Conservation (phyloP, 2,888 invertebrate species). For the Choristoneura rosaceana region DNA sequence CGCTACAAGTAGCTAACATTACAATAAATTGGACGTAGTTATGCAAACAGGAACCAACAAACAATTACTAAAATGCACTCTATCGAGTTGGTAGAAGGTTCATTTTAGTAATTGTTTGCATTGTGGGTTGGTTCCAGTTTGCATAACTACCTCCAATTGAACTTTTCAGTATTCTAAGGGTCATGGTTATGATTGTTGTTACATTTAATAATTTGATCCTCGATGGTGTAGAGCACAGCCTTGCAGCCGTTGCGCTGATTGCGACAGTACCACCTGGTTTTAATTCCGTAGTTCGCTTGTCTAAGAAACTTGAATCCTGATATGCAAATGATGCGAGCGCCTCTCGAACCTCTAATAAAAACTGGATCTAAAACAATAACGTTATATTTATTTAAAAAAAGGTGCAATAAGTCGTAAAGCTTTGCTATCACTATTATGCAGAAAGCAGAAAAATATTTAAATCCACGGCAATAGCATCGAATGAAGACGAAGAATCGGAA, state of each 20-base stretch:
- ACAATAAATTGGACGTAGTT: too few relatives aligned
- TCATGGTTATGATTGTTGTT: slow-evolving; percentile 23
- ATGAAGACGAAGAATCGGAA: too few relatives aligned
- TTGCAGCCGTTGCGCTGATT: slow-evolving; percentile 25
- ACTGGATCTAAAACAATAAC: background rate
- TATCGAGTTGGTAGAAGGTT: too few relatives aligned
- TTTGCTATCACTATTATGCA: background rate
- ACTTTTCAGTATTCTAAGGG: background rate
- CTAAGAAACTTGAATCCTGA: slow-evolving; percentile 25
- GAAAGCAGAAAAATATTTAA: too few relatives aligned
- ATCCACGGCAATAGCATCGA: too few relatives aligned
- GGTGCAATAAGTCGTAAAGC: too few relatives aligned
- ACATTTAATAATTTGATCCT: slow-evolving; percentile 27
- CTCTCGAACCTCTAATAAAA: slow-evolving; percentile 5
- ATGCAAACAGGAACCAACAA: too few relatives aligned
- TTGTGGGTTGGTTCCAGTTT: too few relatives aligned
- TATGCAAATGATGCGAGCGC: slow-evolving; percentile 6
- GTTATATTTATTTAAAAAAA: background rate
- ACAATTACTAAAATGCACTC: too few relatives aligned
- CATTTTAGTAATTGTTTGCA: too few relatives aligned
- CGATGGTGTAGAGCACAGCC: slow-evolving; percentile 38
- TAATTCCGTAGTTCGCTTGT: slow-evolving; percentile 4
- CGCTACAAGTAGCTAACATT: too few relatives aligned
- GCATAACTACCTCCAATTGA: too few relatives aligned
- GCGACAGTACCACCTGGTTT: slow-evolving; percentile 36